Evolutionary conservation across 2,797 vertebrate genomes (phyloP).

Genomic region (Holocentrus rufus): DNA sequence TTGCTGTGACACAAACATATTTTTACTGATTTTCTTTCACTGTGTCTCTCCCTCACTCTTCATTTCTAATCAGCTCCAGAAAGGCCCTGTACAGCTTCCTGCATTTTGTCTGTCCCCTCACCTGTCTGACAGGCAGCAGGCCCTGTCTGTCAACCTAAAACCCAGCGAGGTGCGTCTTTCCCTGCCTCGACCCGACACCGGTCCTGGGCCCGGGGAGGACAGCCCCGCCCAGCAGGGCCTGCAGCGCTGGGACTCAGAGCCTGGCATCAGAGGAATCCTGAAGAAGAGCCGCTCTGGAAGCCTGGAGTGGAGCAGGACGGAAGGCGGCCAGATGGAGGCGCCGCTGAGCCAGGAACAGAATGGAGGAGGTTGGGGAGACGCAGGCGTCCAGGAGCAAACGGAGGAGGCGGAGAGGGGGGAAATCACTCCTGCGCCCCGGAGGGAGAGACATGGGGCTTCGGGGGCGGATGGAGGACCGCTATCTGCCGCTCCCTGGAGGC

Average conservation of each 20-base stretch:
- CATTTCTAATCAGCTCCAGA: constrained; percentile 73
- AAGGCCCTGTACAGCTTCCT: constrained; percentile 79
- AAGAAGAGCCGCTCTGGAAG: constrained; percentile 75
- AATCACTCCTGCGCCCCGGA: constrained; percentile 1
- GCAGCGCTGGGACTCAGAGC: constrained; percentile 60
- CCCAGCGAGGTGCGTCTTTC: constrained; percentile 79
- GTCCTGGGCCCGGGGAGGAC: constrained; percentile 12
- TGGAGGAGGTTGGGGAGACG: constrained; percentile 47
- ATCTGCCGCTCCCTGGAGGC: constrained; percentile 73
- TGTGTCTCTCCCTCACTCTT: not conserved
- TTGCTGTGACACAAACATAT: not conserved
- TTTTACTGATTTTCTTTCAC: too few relatives aligned
- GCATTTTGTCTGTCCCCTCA: constrained; percentile 73
- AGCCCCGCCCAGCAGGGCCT: constrained; percentile 29
- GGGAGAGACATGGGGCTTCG: constrained; percentile 25
- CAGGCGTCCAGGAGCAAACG: not conserved
- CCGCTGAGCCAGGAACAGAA: constrained; percentile 49
- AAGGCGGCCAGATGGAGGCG: constrained; percentile 21
- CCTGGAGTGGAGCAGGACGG: constrained; percentile 43
- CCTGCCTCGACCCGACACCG: constrained; percentile 44
- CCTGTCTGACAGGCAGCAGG: constrained; percentile 79
- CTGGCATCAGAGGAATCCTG: constrained; percentile 78
- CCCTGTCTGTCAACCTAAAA: constrained; percentile 79
- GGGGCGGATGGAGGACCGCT: constrained; percentile 38
- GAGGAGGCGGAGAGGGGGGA: constrained; percentile 40